These are phyloP conservation scores for Allygus modestus DNA, from an alignment of 2,888 invertebrate species.

Conservation along the genomic window DNA sequence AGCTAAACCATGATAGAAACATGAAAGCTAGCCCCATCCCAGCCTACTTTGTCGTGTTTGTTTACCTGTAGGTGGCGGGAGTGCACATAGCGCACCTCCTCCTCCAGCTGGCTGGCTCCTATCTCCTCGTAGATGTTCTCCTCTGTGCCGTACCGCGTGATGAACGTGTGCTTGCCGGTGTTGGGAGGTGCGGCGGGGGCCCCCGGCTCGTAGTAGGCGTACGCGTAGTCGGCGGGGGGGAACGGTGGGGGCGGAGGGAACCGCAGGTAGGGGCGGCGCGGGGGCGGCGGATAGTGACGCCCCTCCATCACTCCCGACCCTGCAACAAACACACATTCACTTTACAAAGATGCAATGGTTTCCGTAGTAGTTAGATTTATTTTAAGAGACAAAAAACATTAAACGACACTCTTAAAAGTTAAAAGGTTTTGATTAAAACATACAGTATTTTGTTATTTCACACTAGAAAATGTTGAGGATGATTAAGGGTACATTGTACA, in stretches of 20 bases:
- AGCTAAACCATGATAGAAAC: too few relatives aligned
- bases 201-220: conserved; percentile 88
- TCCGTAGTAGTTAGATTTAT: too few relatives aligned
- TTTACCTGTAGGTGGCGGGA: conserved; percentile 81
- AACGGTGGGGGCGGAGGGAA: conserved; percentile 87
- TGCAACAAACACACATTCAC: conserved; percentile 2
- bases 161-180: conserved; percentile 81
- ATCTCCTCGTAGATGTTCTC: conserved; percentile 92
- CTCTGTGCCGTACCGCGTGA: conserved; percentile 89
- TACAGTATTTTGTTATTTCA: too few relatives aligned
- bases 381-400: not conserved
- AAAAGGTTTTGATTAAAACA: too few relatives aligned
- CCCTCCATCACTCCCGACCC: conserved; percentile 41
- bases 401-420: not conserved
- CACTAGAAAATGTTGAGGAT: too few relatives aligned
- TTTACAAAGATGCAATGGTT: not conserved
- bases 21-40: too few relatives aligned
- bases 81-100: conserved; percentile 90
- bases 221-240: conserved; percentile 85
- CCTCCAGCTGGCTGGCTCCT: conserved; percentile 86
- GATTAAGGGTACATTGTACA: too few relatives aligned
- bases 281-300: conserved; percentile 72
- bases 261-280: conserved; percentile 77
- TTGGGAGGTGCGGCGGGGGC: conserved; percentile 72
- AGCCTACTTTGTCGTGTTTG: too few relatives aligned